phyloP scores from a whole-genome alignment of 2,797 vertebrate genomes.

The Lophotriccus pileatus region DNA sequence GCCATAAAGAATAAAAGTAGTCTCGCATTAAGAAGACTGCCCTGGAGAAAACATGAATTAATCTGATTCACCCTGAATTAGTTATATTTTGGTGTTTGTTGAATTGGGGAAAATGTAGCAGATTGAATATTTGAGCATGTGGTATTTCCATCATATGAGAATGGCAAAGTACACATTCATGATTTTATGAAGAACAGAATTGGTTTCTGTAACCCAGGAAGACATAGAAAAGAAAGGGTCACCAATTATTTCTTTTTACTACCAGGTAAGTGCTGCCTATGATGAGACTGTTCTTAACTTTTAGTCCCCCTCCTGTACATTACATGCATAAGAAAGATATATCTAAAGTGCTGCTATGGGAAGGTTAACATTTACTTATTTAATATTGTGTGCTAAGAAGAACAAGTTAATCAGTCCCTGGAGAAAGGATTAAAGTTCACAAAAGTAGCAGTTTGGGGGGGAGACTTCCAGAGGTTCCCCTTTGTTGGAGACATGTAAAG shows the following conservation, averaged over 20 bases:
- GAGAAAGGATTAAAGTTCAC: background rate
- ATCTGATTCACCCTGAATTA: constrained; percentile 51
- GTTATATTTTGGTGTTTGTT: constrained; percentile 26
- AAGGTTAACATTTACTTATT: constrained; percentile 18
- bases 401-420: background rate
- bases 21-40: background rate
- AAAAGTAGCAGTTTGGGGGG: background rate
- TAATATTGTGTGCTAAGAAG: background rate
- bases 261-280: background rate
- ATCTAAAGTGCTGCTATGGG: background rate
- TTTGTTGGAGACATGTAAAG: background rate
- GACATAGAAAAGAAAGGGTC: background rate
- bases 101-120: constrained; percentile 10
- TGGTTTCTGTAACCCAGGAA: background rate
- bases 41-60: constrained; percentile 22
- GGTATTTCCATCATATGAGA: background rate
- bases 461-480: background rate
- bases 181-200: background rate
- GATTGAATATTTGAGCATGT: background rate
- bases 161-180: background rate
- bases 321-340: background rate
- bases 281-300: background rate
- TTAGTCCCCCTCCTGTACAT: background rate
- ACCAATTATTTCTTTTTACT: background rate
- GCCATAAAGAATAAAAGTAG: constrained; percentile 21